These are phyloP conservation scores for Selene dorsalis DNA, from an alignment of 2,797 vertebrate genomes.

Conservation along the genomic window DNA sequence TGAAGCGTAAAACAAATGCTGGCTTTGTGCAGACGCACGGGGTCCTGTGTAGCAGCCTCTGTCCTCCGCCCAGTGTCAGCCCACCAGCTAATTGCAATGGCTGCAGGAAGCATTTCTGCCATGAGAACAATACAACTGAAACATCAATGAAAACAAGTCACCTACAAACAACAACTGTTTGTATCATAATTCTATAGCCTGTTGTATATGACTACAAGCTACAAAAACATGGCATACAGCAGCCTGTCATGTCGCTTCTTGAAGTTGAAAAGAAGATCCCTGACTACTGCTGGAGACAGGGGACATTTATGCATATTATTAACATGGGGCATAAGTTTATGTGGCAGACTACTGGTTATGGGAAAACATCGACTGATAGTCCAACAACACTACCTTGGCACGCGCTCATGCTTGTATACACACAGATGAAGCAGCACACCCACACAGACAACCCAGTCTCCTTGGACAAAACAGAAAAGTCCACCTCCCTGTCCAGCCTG, in stretches of 20 bases:
- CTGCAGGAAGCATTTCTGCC: conserved; percentile 42
- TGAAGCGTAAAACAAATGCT: conserved; percentile 26
- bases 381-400: conserved; percentile 47
- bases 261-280: background rate
- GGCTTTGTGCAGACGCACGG: conserved; percentile 43
- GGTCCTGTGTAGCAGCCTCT: conserved; percentile 27
- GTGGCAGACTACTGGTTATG: conserved; percentile 48
- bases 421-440: conserved; percentile 22
- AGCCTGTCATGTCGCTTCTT: background rate
- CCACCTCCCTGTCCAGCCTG: conserved; percentile 22
- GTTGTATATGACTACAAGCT: background rate
- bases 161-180: conserved; percentile 25
- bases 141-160: conserved; percentile 50
- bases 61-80: conserved; percentile 37
- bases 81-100: conserved; percentile 54
- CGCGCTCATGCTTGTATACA: conserved; percentile 24
- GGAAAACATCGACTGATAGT: conserved; percentile 61
- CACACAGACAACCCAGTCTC: conserved; percentile 34
- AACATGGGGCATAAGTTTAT: conserved; percentile 20
- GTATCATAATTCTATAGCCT: background rate
- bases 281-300: background rate
- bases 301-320: conserved; percentile 17
- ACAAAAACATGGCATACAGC: background rate
- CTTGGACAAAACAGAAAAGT: conserved; percentile 36
- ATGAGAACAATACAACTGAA: conserved; percentile 49